phyloP scores from a whole-genome alignment of 2,888 invertebrate genomes.

The Stenichneumon culpator region DNA sequence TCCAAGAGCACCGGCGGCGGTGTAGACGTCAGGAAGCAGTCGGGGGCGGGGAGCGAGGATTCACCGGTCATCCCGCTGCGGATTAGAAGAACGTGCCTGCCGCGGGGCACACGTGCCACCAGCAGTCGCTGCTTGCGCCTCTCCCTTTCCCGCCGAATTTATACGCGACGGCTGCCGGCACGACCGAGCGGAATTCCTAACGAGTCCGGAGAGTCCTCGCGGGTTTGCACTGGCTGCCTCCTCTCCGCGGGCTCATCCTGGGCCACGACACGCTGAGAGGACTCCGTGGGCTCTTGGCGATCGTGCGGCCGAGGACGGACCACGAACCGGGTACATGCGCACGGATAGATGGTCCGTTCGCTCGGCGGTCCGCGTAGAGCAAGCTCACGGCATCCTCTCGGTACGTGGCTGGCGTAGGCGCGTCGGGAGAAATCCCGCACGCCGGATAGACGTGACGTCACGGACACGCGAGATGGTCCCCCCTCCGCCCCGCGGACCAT shows the following conservation, averaged over 20 bases:
- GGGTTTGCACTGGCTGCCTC: slow-evolving; percentile 34
- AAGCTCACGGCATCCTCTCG: slow-evolving; percentile 44
- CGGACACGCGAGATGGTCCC: slow-evolving; percentile 79
- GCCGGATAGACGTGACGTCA: slow-evolving; percentile 80
- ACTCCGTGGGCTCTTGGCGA: neutral
- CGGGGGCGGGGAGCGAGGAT: slow-evolving; percentile 54
- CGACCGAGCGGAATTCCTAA: slow-evolving; percentile 80
- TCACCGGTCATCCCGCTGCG: slow-evolving; percentile 72
- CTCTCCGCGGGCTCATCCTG: neutral
- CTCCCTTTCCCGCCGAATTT: slow-evolving; percentile 75
- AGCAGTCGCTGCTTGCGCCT: slow-evolving; percentile 50
- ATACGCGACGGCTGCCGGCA: slow-evolving; percentile 76
- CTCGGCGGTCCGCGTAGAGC: slow-evolving; percentile 36
- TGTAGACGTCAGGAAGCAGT: slow-evolving; percentile 55
- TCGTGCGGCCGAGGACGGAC: slow-evolving; percentile 28
- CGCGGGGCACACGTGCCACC: slow-evolving; percentile 76
- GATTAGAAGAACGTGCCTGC: slow-evolving; percentile 80
- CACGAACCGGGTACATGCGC: neutral
- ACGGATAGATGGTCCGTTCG: slow-evolving; percentile 34
- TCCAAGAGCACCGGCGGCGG: too few species aligned
- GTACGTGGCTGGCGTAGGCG: slow-evolving; percentile 13
- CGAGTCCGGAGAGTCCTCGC: slow-evolving; percentile 74
- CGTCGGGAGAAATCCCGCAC: slow-evolving; percentile 65
- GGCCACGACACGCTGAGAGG: neutral
- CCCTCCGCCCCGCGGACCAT: neutral